Evolutionary conservation across 1,140 invertebrate species (phyloP).

Genomic region (Aethina tumida): DNA sequence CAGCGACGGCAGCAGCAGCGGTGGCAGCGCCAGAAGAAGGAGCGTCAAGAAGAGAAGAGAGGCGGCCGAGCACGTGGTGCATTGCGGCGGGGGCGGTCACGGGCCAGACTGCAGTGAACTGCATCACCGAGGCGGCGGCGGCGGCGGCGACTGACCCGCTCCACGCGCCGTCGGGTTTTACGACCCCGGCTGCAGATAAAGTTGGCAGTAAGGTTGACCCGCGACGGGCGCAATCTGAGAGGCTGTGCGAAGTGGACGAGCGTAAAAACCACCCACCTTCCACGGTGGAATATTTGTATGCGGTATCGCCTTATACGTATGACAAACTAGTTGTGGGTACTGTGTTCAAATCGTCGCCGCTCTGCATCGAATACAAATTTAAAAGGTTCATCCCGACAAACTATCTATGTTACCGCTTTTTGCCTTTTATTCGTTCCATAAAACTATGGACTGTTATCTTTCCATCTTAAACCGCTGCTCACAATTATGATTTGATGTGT

Average conservation of each 20-base stretch:
- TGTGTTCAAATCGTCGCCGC: slow-evolving; percentile 10
- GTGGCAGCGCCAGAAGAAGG: slow-evolving; percentile 3
- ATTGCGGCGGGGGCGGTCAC: slow-evolving; percentile 23
- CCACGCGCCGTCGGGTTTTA: slow-evolving; percentile 7
- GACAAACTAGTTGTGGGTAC: slow-evolving; percentile 12
- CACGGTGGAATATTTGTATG: slow-evolving; percentile 10
- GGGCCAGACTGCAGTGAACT: slow-evolving; percentile 17
- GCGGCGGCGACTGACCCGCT: slow-evolving; percentile 8
- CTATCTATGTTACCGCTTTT: no score
- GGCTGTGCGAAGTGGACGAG: slow-evolving; percentile 7
- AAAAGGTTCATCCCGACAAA: no score
- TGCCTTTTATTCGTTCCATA: no score
- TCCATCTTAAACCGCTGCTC: no score
- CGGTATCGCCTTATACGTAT: slow-evolving; percentile 15
- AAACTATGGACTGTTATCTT: no score
- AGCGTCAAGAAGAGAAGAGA: not conserved
- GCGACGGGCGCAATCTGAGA: not conserved
- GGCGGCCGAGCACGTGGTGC: slow-evolving; percentile 19
- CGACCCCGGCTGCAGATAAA: slow-evolving; percentile 12
- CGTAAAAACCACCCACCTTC: slow-evolving; percentile 19
- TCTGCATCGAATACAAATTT: slow-evolving; percentile 11
- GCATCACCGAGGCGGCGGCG: no score
- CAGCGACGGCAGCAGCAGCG: slow-evolving; percentile 1
- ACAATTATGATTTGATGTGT: not conserved
- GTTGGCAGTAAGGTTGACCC: not conserved